Conservation (phyloP, 1,140 invertebrate genomes). For the Sitobion miscanthi region DNA sequence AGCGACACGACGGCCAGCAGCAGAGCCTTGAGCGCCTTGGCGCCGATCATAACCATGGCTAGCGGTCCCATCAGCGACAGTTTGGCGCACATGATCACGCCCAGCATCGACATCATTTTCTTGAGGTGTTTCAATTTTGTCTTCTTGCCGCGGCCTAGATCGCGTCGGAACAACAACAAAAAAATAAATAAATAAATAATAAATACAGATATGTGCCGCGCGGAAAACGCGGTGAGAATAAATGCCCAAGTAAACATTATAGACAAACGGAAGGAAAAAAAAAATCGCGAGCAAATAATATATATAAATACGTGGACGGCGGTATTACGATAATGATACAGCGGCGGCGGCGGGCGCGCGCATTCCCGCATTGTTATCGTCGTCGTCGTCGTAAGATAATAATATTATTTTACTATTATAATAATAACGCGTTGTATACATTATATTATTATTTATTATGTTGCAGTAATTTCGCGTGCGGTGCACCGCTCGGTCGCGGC, state of each 20-base stretch:
- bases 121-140: conserved; percentile 59
- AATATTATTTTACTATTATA: conserved; percentile 20
- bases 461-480: background rate
- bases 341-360: background rate
- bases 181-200: background rate
- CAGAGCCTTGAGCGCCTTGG: conserved; percentile 61
- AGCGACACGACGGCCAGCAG: conserved; percentile 59
- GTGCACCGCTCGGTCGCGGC: background rate
- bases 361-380: background rate
- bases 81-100: conserved; percentile 60
- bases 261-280: background rate
- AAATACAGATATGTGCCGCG: background rate
- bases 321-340: background rate
- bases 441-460: background rate
- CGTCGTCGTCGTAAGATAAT: background rate
- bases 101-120: conserved; percentile 61
- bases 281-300: background rate
- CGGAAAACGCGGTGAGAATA: background rate
- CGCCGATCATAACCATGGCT: conserved; percentile 59
- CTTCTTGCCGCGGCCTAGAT: conserved; percentile 61
- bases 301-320: background rate
- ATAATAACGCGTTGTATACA: conserved; percentile 13
- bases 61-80: conserved; percentile 59
- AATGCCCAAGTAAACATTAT: background rate
- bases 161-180: background rate